These are phyloP conservation scores for Gallinago stenura DNA, from an alignment of 2,797 vertebrate species.

Conservation along the genomic window DNA sequence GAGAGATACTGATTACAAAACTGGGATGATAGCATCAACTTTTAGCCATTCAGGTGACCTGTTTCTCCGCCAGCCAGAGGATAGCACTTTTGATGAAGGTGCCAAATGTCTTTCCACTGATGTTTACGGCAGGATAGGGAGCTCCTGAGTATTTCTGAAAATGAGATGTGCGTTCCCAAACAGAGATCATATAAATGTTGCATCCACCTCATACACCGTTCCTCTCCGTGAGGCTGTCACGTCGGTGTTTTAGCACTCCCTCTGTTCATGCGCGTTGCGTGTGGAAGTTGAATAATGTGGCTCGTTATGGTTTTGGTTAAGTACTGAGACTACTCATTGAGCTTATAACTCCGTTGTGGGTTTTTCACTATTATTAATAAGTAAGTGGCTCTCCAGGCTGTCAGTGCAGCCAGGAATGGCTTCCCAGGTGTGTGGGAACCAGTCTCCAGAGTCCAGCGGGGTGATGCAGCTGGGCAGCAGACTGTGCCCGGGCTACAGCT, in stretches of 20 bases:
- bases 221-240: background rate
- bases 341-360: background rate
- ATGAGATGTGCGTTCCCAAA: background rate
- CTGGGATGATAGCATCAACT: background rate
- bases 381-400: background rate
- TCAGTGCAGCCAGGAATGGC: background rate
- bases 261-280: fast-evolving
- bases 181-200: background rate
- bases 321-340: background rate
- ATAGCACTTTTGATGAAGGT: background rate
- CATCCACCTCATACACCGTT: background rate
- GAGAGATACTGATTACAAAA: background rate
- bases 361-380: background rate
- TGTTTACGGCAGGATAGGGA: background rate
- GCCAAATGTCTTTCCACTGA: background rate
- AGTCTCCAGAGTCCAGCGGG: background rate
- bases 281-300: background rate
- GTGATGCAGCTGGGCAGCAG: background rate
- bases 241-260: background rate
- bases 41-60: background rate
- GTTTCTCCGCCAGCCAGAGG: background rate
- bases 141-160: background rate
- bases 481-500: background rate
- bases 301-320: background rate
- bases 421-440: fast-evolving